phyloP scores from a whole-genome alignment of 2,113 vertebrate species.

The Drymodes brunneopygia region DNA sequence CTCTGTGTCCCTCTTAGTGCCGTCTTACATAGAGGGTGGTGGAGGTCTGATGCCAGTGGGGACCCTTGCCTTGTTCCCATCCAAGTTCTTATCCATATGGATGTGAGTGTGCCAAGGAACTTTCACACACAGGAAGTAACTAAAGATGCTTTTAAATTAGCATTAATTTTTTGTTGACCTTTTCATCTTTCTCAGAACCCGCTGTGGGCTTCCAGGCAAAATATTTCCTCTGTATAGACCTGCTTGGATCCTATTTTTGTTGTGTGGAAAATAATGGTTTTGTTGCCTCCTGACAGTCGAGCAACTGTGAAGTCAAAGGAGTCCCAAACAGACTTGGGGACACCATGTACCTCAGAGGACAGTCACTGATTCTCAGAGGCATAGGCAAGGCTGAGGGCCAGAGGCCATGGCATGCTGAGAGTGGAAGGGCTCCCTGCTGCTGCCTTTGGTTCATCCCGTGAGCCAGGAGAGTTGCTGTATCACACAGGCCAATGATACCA shows the following conservation, averaged over 20 bases:
- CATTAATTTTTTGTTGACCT: not conserved
- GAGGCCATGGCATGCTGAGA: not conserved
- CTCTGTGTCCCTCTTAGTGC: not conserved
- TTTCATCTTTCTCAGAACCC: not conserved
- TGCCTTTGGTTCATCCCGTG: not conserved
- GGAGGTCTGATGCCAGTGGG: not conserved
- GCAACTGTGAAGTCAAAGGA: not conserved
- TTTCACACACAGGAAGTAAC: not conserved
- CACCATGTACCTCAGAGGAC: not conserved
- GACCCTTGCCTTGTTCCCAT: not conserved
- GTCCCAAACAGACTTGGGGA: not conserved
- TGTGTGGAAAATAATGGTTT: not conserved
- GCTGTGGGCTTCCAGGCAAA: not conserved
- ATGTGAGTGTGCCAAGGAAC: accelerated
- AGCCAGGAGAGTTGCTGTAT: not conserved
- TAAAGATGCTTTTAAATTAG: not conserved
- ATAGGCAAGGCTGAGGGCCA: not conserved
- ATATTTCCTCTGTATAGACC: not conserved
- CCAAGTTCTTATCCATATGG: not conserved
- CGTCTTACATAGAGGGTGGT: not conserved
- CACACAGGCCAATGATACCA: not conserved
- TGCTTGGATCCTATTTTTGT: not conserved
- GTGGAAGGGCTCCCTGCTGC: not conserved
- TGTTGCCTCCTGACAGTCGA: not conserved
- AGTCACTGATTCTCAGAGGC: not conserved